Base-by-base conservation (phyloP, 2,797 vertebrate species). In the Rhabdomys pumilio region DNA sequence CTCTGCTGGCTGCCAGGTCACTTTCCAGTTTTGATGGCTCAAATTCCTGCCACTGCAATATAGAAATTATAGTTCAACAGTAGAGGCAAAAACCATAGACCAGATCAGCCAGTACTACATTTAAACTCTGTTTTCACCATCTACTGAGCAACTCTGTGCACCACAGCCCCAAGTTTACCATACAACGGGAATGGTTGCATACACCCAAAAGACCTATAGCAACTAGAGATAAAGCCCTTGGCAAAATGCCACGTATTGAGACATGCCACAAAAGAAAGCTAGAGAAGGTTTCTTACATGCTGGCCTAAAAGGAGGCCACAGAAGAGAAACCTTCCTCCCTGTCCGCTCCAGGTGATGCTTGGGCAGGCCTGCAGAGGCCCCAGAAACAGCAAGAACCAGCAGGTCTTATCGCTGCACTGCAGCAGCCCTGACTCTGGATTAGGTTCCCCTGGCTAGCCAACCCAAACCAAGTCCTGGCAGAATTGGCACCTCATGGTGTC, bases 371-470 rank as follows among this genome's bases (percentile, higher is more conserved):
- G 8, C 47, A 41, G 65, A 85, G n/a, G 87, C 55, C 57, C 73
- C 47, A 19, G 41, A 88, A 90, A 61, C 6, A 5, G 75, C 19
- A 0, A 0, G 47, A n/a, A 79, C 72, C 6, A 38, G 47, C 22
- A 59, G 41, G 55, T 50, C 94, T 96, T 85, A 88, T 81, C 57
- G 0, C 10, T 3, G 19, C 0, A 22, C 31, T 44, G 34, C 94
- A 93, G 95, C 84, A 41, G 57, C 7, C 73, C 47, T 63, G 47
- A 63, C 22, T 44, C 65, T 20, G 53, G 89, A 90, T 96, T 93
- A 96, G 91, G 72, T 34, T 81, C 47, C 65, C 53, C 31, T 92
- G 77, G 81, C 61, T 86, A 82, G 57, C 61, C 89, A 95, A 96
- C 57, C 88, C 63, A 82, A 97, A 91, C 79, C 41, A 80, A 65